Conservation (phyloP, 2,888 invertebrate species). For the Netelia fuscicornis region DNA sequence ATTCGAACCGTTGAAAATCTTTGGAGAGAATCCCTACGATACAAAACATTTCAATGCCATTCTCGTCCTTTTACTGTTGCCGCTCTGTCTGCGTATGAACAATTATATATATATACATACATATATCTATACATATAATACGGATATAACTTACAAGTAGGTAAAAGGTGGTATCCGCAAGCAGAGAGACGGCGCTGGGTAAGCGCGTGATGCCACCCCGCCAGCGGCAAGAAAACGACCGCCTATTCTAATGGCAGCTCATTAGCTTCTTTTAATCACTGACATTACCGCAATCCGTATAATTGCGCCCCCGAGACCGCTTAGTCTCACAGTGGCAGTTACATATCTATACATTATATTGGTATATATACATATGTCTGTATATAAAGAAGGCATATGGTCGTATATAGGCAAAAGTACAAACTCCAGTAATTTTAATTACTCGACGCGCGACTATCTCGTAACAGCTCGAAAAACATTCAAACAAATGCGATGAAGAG, state of each 20-base stretch:
- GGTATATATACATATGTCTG: slow-evolving; percentile 2
- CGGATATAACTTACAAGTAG: neutral
- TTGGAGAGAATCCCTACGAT: neutral
- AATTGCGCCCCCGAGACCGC: slow-evolving; percentile 75
- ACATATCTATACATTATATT: slow-evolving; percentile 6
- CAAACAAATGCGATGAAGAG: slow-evolving; percentile 39
- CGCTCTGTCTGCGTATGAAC: neutral
- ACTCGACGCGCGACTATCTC: slow-evolving; percentile 52
- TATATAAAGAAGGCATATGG: slow-evolving; percentile 4
- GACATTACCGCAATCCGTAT: slow-evolving; percentile 80
- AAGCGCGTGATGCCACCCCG: slow-evolving; percentile 53
- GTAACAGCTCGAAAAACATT: slow-evolving; percentile 38
- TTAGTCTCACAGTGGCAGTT: slow-evolving; percentile 59
- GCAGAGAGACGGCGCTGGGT: slow-evolving; percentile 64
- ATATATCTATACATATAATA: neutral
- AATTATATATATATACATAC: neutral
- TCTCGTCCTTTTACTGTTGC: neutral
- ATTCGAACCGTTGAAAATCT: neutral
- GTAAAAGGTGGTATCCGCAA: slow-evolving; percentile 68
- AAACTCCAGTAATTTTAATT: slow-evolving; percentile 65
- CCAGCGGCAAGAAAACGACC: slow-evolving; percentile 71
- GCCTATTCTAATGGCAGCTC: slow-evolving; percentile 80
- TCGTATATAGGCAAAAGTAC: neutral
- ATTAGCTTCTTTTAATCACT: slow-evolving; percentile 83
- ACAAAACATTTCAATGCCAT: neutral